Evolutionary conservation across 1,140 invertebrate genomes (phyloP), one percentile per base, ranked within the genome.

Genomic region (Drosophila miranda): DNA sequence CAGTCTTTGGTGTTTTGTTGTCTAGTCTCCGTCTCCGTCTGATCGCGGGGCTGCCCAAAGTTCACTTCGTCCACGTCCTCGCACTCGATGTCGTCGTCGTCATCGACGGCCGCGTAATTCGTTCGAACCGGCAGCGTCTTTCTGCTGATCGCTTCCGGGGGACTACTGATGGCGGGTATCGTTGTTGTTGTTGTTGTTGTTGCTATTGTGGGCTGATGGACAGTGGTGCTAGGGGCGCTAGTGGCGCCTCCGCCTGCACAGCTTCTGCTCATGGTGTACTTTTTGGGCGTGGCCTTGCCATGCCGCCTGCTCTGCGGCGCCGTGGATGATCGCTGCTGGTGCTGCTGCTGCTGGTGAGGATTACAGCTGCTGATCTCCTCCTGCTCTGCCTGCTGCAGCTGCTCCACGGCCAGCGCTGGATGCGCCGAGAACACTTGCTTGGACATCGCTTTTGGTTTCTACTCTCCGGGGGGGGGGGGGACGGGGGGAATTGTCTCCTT

Each of bases 381-480:
- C 64, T 78, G 66, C 51, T 86, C 70, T 42, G 83, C 80, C 44
- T 68, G 83, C 60, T 87, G 81, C 61, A 90, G 64, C 64, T 90
- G 89, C 72, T 89, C 79, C 66, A 73, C 70, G 53, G 88, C 87
- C 74, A 89, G 70, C 71, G 75, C 88, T 75, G 89, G 89, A 90
- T 90, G 89, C 68, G 89, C 84, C 46, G 89, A 90, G 68, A 83
- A 90, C 64, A 83, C 75, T 79, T 90, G 78, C 70, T 87, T 69
- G 28, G 82, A 82, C 82, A 86, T 86, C 30, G 44, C 55, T 50
- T 51, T 23, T 46, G 34, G 11, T 38, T 13, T 38, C 34, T 38
- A 38, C 28, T 50, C 19, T 43, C 19, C 13, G 7, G 7, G 30
- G 59, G 43, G 38, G 43, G 45, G 57, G 6, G 43, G 21, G 30